These are phyloP conservation scores for Oncorhynchus keta DNA, from an alignment of 2,113 vertebrate genomes.

Conservation along the genomic window DNA sequence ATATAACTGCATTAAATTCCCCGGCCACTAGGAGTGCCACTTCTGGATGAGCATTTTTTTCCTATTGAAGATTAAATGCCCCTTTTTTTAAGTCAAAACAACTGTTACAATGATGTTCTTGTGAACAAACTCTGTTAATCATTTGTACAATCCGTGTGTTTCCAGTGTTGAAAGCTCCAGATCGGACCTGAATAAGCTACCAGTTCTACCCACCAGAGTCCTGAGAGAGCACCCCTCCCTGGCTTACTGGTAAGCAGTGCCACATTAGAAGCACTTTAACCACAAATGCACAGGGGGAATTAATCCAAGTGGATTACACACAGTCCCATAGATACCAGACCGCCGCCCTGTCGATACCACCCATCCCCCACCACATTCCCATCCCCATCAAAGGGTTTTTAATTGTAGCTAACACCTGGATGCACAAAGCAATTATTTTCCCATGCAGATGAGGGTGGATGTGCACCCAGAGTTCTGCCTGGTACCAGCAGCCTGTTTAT, in stretches of 20 bases:
- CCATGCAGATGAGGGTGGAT: background rate
- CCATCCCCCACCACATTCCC: background rate
- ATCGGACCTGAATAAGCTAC: slow-evolving; percentile 87
- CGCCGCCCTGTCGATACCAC: background rate
- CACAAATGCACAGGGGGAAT: background rate
- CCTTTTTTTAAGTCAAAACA: no score
- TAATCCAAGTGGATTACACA: slow-evolving; percentile 4
- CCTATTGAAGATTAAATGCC: no score
- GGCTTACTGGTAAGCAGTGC: slow-evolving; percentile 83
- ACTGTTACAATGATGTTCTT: background rate
- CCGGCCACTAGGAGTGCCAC: no score
- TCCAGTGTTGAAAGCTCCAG: slow-evolving; percentile 84
- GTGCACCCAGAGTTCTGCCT: background rate
- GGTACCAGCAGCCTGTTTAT: no score
- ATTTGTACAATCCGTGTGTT: background rate
- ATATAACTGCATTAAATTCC: no score
- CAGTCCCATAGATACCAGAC: slow-evolving; percentile 4
- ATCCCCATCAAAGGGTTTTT: background rate
- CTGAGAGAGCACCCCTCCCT: slow-evolving; percentile 94
- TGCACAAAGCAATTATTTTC: slow-evolving; percentile 15
- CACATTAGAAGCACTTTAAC: background rate
- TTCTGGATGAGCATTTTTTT: no score
- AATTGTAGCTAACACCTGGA: slow-evolving; percentile 24
- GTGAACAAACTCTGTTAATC: background rate
- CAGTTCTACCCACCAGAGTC: slow-evolving; percentile 87